These are phyloP conservation scores for Drosophila diplacantha DNA, from an alignment of 2,888 invertebrate genomes.

Conservation along the genomic window DNA sequence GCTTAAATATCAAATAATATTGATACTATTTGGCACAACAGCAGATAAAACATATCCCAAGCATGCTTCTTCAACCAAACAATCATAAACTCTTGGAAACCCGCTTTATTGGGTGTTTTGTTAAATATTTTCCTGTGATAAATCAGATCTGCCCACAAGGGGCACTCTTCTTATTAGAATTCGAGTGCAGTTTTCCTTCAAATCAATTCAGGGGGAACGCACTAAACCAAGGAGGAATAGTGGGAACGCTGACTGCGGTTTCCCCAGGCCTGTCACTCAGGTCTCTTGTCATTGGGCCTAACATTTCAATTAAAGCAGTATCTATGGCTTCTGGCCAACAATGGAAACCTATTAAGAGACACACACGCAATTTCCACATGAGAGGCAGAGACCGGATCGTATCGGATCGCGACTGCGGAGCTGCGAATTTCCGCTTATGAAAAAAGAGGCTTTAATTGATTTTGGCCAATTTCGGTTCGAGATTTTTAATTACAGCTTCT, in stretches of 20 bases:
- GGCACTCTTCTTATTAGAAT: conserved; percentile 20
- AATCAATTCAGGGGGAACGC: conserved; percentile 15
- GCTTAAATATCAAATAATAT: background rate
- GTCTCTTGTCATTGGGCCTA: conserved; percentile 50
- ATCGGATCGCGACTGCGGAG: conserved; percentile 20
- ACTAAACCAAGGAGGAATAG: conserved; percentile 16
- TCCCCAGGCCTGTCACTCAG: conserved; percentile 52
- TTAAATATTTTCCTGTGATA: background rate
- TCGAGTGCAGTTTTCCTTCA: conserved; percentile 7
- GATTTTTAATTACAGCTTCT: conserved; percentile 29
- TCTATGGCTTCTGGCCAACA: conserved; percentile 54
- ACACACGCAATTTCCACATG: conserved; percentile 34
- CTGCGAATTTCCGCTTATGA: conserved; percentile 45
- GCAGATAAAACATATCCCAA: background rate
- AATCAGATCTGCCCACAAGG: background rate
- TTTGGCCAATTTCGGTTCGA: conserved; percentile 35
- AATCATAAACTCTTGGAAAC: no score
- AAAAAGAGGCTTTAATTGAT: conserved; percentile 50
- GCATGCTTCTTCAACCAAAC: background rate
- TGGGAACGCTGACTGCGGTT: conserved; percentile 22
- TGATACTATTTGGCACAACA: background rate
- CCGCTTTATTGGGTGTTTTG: background rate
- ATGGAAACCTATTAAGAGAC: conserved; percentile 41
- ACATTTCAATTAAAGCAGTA: conserved; percentile 60
- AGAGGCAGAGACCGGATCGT: conserved; percentile 4